These are phyloP conservation scores for Agriopis marginaria DNA, from an alignment of 2,888 invertebrate genomes.

Conservation along the genomic window DNA sequence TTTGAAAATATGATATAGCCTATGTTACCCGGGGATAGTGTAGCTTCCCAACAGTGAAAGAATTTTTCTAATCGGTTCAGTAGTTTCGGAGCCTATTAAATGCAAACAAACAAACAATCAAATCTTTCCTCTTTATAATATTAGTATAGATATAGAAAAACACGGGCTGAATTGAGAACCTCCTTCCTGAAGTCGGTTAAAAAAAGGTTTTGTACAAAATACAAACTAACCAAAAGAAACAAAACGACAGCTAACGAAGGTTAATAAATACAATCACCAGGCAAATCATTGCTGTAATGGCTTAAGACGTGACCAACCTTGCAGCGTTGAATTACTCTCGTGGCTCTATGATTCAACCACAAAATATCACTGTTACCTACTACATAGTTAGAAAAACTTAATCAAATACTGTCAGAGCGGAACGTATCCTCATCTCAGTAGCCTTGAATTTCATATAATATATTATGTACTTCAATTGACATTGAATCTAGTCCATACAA, in stretches of 20 bases:
- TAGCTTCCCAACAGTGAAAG: too few relatives aligned
- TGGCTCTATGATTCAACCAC: constrained; percentile 52
- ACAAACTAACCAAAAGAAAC: constrained; percentile 35
- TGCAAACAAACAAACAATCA: too few relatives aligned
- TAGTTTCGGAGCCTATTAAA: too few relatives aligned
- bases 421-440: constrained; percentile 29
- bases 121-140: too few relatives aligned
- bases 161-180: too few relatives aligned
- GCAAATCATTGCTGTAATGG: constrained; percentile 52
- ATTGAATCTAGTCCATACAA: constrained; percentile 27
- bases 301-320: constrained; percentile 65
- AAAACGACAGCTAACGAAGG: constrained; percentile 57
- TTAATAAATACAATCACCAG: constrained; percentile 66
- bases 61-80: too few relatives aligned
- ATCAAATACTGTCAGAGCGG: constrained; percentile 32
- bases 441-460: constrained; percentile 35
- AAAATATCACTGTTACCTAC: constrained; percentile 46
- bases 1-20: too few relatives aligned
- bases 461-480: constrained; percentile 21
- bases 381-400: constrained; percentile 31
- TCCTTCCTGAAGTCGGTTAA: neutral
- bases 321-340: constrained; percentile 56
- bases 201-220: neutral
- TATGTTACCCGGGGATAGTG: too few relatives aligned
- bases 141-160: too few relatives aligned